Evolutionary conservation across 2,888 invertebrate species (phyloP).

Genomic region (Cataglyphis albicans): DNA sequence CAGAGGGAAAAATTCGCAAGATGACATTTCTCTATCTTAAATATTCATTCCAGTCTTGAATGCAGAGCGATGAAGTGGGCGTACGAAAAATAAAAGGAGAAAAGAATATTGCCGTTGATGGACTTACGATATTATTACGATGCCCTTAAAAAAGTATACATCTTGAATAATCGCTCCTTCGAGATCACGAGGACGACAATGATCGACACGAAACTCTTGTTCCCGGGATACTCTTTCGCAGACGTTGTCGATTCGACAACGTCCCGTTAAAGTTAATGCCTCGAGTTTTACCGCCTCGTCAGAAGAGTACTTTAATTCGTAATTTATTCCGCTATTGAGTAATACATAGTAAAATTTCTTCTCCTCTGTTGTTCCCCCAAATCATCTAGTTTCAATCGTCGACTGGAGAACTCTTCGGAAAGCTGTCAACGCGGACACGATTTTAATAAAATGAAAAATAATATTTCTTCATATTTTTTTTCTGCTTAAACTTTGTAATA

Average conservation of each 20-base stretch:
- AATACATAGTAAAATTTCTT: constrained; percentile 47
- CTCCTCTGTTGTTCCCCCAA: constrained; percentile 26
- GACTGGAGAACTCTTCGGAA: constrained; percentile 36
- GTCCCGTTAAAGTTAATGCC: constrained; percentile 25
- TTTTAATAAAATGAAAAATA: constrained; percentile 3
- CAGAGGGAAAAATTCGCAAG: not conserved
- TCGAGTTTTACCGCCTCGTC: constrained; percentile 27
- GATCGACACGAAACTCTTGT: constrained; percentile 45
- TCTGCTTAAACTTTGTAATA: not conserved
- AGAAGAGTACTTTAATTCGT: constrained; percentile 8
- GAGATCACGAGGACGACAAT: constrained; percentile 34
- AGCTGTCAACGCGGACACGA: constrained; percentile 37
- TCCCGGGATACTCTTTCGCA: constrained; percentile 41
- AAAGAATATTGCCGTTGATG: not conserved
- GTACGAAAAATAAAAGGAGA: not conserved
- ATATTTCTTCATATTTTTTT: not conserved
- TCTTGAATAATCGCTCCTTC: not conserved
- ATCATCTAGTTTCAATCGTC: constrained; percentile 28
- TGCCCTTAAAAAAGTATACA: not conserved
- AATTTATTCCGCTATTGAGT: constrained; percentile 49
- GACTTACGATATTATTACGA: not conserved
- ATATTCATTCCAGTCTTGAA: not conserved
- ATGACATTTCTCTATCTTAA: not conserved
- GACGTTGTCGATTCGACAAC: constrained; percentile 43
- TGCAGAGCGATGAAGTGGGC: too few species aligned